These are phyloP conservation scores for Uromys caudimaculatus DNA, from an alignment of 2,797 vertebrate species.

Conservation along the genomic window DNA sequence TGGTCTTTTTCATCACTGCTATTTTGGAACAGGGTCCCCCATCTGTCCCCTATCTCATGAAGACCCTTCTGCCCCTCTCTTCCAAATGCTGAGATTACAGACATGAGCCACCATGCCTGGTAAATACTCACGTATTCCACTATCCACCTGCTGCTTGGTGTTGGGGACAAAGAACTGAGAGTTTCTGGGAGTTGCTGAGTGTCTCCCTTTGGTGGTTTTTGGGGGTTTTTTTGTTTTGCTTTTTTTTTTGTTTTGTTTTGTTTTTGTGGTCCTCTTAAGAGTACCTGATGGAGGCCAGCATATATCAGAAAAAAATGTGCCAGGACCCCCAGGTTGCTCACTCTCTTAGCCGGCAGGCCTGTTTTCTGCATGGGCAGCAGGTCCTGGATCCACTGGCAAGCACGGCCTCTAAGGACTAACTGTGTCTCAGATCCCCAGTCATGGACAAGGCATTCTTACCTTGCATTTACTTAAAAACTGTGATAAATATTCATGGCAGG, in stretches of 20 bases:
- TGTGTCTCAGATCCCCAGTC: too few relatives aligned
- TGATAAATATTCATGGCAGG: not conserved
- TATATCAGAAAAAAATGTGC: not conserved
- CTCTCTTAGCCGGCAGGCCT: not conserved
- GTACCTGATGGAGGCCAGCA: not conserved
- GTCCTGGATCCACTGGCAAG: not conserved
- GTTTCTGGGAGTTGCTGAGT: too few relatives aligned
- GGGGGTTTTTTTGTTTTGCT: too few relatives aligned
- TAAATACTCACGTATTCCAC: not conserved
- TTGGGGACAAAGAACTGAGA: not conserved
- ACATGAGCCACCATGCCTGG: not conserved
- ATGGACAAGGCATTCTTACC: not conserved
- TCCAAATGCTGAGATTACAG: not conserved
- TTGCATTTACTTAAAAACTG: not conserved
- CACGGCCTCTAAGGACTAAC: not conserved
- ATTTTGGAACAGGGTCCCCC: not conserved
- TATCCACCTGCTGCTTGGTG: too few relatives aligned
- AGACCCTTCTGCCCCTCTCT: not conserved
- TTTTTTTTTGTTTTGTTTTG: too few relatives aligned
- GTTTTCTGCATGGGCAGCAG: not conserved
- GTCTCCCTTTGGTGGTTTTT: too few relatives aligned
- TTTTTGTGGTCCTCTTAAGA: not conserved
- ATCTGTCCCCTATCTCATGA: not conserved
- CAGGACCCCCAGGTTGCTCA: not conserved
- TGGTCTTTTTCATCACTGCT: too few relatives aligned